These are phyloP conservation scores for Coracopsis vasa DNA, from an alignment of 2,113 vertebrate species.

Conservation along the genomic window DNA sequence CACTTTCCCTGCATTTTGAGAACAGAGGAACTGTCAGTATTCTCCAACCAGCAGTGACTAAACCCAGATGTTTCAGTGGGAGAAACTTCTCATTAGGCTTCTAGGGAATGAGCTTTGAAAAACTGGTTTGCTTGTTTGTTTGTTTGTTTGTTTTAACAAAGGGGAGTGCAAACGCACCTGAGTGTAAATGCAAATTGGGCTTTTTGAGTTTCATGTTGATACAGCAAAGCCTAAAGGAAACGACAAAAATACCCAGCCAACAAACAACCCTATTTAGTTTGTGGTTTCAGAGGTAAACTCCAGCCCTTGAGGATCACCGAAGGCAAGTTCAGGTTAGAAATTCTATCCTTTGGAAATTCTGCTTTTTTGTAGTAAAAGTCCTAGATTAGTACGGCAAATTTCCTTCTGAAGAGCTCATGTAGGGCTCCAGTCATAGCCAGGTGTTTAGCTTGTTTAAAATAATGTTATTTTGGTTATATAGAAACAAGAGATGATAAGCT, in stretches of 20 bases:
- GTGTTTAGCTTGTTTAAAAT: not conserved
- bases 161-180: constrained; percentile 44
- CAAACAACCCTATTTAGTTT: not conserved
- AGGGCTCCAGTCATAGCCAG: not conserved
- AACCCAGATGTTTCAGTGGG: constrained; percentile 58
- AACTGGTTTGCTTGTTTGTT: constrained; percentile 59
- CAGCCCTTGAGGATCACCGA: constrained; percentile 11
- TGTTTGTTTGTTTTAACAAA: constrained; percentile 48
- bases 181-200: constrained; percentile 50
- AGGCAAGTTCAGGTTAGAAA: not conserved
- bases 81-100: constrained; percentile 50
- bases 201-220: constrained; percentile 57
- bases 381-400: not conserved
- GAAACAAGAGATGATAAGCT: not conserved
- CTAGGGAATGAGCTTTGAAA: constrained; percentile 12
- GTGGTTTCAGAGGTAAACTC: constrained; percentile 37
- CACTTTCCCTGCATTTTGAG: not conserved
- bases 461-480: not conserved
- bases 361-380: not conserved
- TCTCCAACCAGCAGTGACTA: constrained; percentile 29
- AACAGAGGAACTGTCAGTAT: constrained; percentile 11
- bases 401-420: not conserved
- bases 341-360: not conserved
- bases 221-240: constrained; percentile 60
- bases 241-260: constrained; percentile 21